A percentile compares a stretch with the other conserved stretches of the same genome.
Conservation (phyloP, 2,797 vertebrate species). For the Ctenochaetus hawaiiensis region DNA sequence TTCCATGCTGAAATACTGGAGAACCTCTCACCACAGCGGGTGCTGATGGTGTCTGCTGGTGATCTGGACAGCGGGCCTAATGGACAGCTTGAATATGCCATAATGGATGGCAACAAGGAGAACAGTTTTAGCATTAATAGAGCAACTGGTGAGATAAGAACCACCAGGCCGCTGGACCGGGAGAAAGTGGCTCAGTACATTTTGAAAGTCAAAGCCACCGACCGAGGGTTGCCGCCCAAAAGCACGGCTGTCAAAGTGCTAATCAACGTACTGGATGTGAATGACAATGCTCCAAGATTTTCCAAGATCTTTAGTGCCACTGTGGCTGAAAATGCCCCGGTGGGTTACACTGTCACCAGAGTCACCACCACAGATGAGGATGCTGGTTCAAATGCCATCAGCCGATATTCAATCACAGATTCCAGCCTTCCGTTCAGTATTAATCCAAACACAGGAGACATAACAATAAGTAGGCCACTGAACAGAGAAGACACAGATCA, state of each 20-base stretch:
- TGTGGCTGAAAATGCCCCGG: constrained; percentile 94
- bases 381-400: constrained; percentile 90
- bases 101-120: constrained; percentile 91
- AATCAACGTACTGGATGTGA: constrained; percentile 93
- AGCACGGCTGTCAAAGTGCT: constrained; percentile 89
- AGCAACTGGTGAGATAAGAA: constrained; percentile 93
- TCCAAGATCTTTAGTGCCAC: constrained; percentile 97
- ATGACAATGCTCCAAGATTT: constrained; percentile 96
- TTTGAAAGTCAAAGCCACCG: constrained; percentile 91
- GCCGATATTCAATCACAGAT: constrained; percentile 93
- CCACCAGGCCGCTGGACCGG: constrained; percentile 90
- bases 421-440: constrained; percentile 92
- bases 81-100: constrained; percentile 92
- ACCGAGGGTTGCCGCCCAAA: constrained; percentile 90
- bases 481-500: constrained; percentile 95
- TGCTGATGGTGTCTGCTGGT: constrained; percentile 89
- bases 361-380: constrained; percentile 98
- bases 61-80: constrained; percentile 94
- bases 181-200: constrained; percentile 90
- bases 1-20: constrained; percentile 92
- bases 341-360: constrained; percentile 92
- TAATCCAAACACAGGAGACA: constrained; percentile 93
- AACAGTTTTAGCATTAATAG: constrained; percentile 92
- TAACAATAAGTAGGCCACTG: constrained; percentile 92
- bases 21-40: constrained; percentile 91